Evolutionary conservation across 2,113 vertebrate genomes (phyloP).

Genomic region (Eubucco bourcierii): DNA sequence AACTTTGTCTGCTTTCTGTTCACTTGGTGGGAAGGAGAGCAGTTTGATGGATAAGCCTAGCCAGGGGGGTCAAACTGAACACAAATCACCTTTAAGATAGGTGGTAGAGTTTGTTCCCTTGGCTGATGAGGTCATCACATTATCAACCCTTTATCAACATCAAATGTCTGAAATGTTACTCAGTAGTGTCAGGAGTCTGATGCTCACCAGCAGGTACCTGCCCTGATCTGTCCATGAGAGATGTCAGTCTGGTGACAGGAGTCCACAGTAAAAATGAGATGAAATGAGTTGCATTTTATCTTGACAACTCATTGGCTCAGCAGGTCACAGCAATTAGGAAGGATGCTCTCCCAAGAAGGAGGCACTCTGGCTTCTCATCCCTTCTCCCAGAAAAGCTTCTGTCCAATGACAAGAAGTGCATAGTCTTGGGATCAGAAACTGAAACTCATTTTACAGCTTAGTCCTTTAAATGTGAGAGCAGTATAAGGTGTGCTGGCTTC

Average conservation of each 20-base stretch:
- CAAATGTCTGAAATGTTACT: background rate
- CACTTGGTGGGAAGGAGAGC: background rate
- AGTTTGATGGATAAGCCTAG: conserved; percentile 17
- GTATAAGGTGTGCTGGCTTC: background rate
- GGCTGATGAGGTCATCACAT: background rate
- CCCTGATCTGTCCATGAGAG: background rate
- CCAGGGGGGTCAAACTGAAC: background rate
- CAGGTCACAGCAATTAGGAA: background rate
- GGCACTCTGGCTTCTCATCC: background rate
- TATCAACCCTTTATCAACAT: background rate
- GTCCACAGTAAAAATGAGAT: background rate
- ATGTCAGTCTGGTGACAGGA: background rate
- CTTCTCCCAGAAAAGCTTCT: background rate
- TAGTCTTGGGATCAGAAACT: background rate
- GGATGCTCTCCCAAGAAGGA: background rate
- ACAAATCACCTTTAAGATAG: conserved; percentile 5
- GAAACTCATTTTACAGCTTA: background rate
- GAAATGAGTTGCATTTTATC: background rate
- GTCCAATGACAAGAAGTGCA: background rate
- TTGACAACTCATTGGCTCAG: fast-evolving
- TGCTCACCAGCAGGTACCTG: background rate
- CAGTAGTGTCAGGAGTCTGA: background rate
- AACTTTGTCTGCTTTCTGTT: background rate
- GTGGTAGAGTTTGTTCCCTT: background rate
- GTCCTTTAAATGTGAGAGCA: background rate